Percentiles rank a stretch among this genome's conserved stretches.
These are phyloP conservation scores for Leucoraja erinaceus DNA, from an alignment of 2,113 vertebrate species.

Conservation along the genomic window DNA sequence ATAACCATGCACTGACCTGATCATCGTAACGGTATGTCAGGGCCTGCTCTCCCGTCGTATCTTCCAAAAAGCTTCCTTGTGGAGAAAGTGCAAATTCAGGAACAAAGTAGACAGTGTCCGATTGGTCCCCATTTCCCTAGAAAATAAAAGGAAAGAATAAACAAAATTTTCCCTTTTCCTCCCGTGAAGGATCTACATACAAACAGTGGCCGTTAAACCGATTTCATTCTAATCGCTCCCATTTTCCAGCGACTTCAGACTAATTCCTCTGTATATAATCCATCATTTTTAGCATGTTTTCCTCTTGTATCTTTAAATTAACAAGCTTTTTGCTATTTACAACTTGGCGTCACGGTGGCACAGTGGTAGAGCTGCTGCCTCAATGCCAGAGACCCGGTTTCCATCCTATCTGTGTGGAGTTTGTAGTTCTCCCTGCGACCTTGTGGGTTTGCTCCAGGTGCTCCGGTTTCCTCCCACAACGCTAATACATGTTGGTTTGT, in stretches of 20 bases:
- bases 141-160: slow-evolving; percentile 47
- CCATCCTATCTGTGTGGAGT: too few relatives aligned
- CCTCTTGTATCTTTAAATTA: neutral
- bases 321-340: too few relatives aligned
- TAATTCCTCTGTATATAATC: neutral
- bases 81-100: slow-evolving; percentile 89
- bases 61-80: slow-evolving; percentile 86
- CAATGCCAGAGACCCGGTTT: too few relatives aligned
- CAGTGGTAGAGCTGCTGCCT: too few relatives aligned
- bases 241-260: slow-evolving; percentile 6
- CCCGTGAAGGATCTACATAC: neutral
- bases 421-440: too few relatives aligned
- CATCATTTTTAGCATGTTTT: slow-evolving; percentile 18
- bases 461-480: too few relatives aligned
- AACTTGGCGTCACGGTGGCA: too few relatives aligned
- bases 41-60: slow-evolving; percentile 78
- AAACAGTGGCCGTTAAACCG: neutral
- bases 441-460: too few relatives aligned
- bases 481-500: too few relatives aligned
- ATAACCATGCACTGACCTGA: slow-evolving; percentile 61
- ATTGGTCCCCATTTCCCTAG: slow-evolving; percentile 64
- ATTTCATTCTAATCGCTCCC: slow-evolving; percentile 16
- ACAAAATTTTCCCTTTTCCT: neutral
- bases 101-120: slow-evolving; percentile 78
- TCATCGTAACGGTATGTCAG: slow-evolving; percentile 82